Percentiles rank a stretch among this genome's conserved stretches.
These are phyloP conservation scores for Agrotis ipsilon DNA, from an alignment of 2,888 invertebrate species.

Conservation along the genomic window DNA sequence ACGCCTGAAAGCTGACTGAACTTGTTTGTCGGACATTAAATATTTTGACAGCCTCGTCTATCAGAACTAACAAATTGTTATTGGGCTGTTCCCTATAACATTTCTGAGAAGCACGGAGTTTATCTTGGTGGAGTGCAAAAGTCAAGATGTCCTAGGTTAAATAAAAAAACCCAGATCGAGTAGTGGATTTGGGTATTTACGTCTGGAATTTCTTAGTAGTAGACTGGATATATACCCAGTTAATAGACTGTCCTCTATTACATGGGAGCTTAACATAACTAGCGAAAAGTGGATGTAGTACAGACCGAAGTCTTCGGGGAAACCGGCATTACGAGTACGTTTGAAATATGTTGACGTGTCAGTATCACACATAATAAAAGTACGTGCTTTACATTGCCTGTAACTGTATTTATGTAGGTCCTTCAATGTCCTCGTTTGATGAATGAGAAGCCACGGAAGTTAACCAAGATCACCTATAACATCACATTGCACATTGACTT, in stretches of 20 bases:
- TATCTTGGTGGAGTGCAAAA: too few relatives aligned
- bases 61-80: too few relatives aligned
- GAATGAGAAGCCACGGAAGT: conserved; percentile 37
- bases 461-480: conserved; percentile 13
- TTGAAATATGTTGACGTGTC: conserved; percentile 71
- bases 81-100: too few relatives aligned
- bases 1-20: conserved; percentile 63
- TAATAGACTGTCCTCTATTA: neutral
- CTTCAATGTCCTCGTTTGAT: conserved; percentile 27
- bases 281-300: neutral
- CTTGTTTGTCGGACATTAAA: conserved; percentile 62
- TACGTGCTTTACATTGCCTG: conserved; percentile 67
- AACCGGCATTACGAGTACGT: neutral
- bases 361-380: conserved; percentile 66
- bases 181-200: neutral
- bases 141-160: neutral
- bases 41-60: neutral
- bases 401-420: conserved; percentile 60
- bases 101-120: too few relatives aligned
- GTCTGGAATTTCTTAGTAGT: neutral
- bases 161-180: neutral
- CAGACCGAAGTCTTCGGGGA: neutral
- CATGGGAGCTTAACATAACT: neutral
- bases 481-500: too few relatives aligned
- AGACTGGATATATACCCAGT: neutral